Conservation (phyloP, 2,113 vertebrate genomes). For the Glaucomys volans region DNA sequence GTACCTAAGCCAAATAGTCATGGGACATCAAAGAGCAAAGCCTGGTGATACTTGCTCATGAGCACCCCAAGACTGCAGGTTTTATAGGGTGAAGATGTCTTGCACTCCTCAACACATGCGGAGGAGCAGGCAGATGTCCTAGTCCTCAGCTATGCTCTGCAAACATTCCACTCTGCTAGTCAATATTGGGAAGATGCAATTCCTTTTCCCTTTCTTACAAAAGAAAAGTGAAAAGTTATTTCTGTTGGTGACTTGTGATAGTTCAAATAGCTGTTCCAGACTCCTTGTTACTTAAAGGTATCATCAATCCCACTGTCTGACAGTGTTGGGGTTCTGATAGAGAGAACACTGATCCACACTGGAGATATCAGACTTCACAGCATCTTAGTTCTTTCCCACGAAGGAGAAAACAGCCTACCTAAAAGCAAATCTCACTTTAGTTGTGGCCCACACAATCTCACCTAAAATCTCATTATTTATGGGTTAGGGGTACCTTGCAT, state of each 20-base stretch:
- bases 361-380: background rate
- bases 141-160: background rate
- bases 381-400: background rate
- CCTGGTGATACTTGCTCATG: background rate
- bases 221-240: background rate
- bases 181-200: background rate
- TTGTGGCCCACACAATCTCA: background rate
- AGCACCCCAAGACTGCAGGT: background rate
- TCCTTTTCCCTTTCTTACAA: background rate
- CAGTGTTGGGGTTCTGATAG: background rate
- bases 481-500: background rate
- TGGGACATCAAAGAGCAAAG: background rate
- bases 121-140: too few species aligned
- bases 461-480: background rate
- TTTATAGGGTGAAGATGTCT: background rate
- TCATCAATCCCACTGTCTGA: too few species aligned
- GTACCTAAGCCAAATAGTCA: background rate
- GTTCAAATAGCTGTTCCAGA: background rate
- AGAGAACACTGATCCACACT: too few species aligned
- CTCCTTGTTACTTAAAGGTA: background rate
- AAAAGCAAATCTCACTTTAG: background rate
- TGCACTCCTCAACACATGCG: background rate
- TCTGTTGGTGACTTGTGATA: background rate
- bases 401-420: background rate
- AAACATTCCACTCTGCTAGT: background rate